Percentiles rank a stretch among this genome's conserved stretches.
Conservation (phyloP, 2,888 invertebrate species). For the Pyrrhia umbra region DNA sequence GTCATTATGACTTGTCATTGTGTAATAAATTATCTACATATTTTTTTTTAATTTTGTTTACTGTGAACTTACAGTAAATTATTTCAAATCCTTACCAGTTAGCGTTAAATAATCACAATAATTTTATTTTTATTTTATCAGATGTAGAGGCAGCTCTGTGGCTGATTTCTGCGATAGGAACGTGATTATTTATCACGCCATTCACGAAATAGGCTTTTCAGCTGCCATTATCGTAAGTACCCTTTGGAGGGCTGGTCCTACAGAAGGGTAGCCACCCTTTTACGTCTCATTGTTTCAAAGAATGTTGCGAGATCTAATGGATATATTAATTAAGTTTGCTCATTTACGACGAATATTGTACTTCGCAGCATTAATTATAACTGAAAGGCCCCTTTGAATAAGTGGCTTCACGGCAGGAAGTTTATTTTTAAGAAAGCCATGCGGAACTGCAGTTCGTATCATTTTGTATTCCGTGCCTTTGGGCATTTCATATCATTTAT, state of each 20-base stretch:
- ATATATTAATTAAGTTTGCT: constrained; percentile 81
- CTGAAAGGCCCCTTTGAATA: constrained; percentile 66
- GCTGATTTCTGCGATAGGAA: background rate
- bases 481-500: constrained; percentile 72
- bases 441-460: constrained; percentile 51
- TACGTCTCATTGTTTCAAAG: constrained; percentile 74
- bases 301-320: constrained; percentile 76
- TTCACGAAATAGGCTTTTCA: constrained; percentile 42
- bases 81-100: too few relatives aligned
- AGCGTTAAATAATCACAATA: too few relatives aligned
- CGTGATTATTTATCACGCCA: constrained; percentile 27
- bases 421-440: constrained; percentile 65
- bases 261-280: constrained; percentile 71
- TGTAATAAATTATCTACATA: too few relatives aligned
- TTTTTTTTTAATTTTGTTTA: too few relatives aligned
- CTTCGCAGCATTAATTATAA: constrained; percentile 72
- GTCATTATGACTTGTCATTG: too few relatives aligned
- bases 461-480: constrained; percentile 65
- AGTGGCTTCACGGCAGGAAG: constrained; percentile 54
- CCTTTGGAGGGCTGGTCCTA: constrained; percentile 27
- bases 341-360: constrained; percentile 71
- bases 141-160: background rate
- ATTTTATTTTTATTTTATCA: background rate
- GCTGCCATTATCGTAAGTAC: constrained; percentile 39
- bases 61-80: too few relatives aligned